Percentiles rank a stretch among this genome's conserved stretches.
Evolutionary conservation across 2,113 vertebrate genomes (phyloP).

Genomic region (Lichenostomus cassidix): DNA sequence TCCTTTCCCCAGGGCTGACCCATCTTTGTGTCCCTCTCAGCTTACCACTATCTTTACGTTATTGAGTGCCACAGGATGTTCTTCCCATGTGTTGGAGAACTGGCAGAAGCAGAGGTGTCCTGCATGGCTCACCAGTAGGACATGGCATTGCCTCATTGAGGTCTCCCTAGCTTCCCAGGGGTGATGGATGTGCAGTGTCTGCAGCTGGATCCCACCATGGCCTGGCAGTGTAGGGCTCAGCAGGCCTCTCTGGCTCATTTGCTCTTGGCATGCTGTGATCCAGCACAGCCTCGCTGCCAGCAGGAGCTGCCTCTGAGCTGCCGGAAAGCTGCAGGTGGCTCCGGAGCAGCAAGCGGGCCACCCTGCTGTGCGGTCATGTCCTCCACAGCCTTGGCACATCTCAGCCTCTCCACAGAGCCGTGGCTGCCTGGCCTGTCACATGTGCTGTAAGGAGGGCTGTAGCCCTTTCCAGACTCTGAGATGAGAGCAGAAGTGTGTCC

Average conservation of each 20-base stretch:
- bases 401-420: neutral
- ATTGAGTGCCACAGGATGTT: neutral
- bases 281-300: neutral
- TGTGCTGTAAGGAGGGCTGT: neutral
- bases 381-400: neutral
- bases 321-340: neutral
- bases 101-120: neutral
- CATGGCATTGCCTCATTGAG: neutral
- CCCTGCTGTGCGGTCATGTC: rapidly evolving
- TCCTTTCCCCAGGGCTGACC: neutral
- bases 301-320: neutral
- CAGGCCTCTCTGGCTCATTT: neutral
- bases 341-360: neutral
- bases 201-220: neutral
- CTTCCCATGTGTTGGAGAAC: neutral
- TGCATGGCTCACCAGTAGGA: neutral
- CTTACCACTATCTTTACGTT: rapidly evolving
- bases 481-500: neutral
- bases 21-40: neutral
- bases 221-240: neutral
- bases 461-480: neutral
- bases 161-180: neutral
- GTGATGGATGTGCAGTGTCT: neutral
- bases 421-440: neutral
- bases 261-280: neutral